Base-by-base conservation (phyloP, 2,888 invertebrate species). In the Leucoma salicis region DNA sequence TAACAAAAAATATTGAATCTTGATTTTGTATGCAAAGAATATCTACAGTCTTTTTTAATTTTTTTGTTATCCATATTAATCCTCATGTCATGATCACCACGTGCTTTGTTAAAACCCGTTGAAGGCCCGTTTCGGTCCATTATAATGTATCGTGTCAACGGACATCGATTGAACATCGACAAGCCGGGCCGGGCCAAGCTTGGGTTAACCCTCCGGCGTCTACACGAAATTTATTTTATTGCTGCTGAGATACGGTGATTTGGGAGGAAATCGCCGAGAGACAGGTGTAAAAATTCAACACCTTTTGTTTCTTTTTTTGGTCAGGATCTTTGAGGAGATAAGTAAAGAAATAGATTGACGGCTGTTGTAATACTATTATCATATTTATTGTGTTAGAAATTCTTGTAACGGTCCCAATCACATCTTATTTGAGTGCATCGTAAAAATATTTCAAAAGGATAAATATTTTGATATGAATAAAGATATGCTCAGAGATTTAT, bases 61-160 rank as follows among this genome's bases (percentile, higher is more conserved):
- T 86, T 82, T 87, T 86, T 85, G 83, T 84, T 79, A 63, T 81
- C 78, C 78, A 78, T 84, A 86, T 88, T 88, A 88, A 88, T 88
- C 87, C 85, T 78, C 81, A 79, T 78, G 87, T 88, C 87, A 86
- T 78, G 81, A 85, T 78, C 82, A 82, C 86, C 83, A 83, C 85
- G 83, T 85, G 86, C 85, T 85, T 87, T 86, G 85, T 87, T 83
- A 78, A 82, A 83, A 80, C 82, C 81, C 78, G 83, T 84, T 82
- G 86, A 82, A 80, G 75, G 63, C 74, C 67, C 70, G 76, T 74
- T 76, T 60, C 75, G 76, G 78, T 72, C 87, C 87, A 84, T 87
- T 87, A 84, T 88, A 88, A 87, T 84, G 85, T 83, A 81, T 85
- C 83, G 86, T 87, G 89, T 88, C 88, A 88, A 82, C 85, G 86